phyloP scores from a whole-genome alignment of 2,113 vertebrate genomes.

The Regulus satrapa region DNA sequence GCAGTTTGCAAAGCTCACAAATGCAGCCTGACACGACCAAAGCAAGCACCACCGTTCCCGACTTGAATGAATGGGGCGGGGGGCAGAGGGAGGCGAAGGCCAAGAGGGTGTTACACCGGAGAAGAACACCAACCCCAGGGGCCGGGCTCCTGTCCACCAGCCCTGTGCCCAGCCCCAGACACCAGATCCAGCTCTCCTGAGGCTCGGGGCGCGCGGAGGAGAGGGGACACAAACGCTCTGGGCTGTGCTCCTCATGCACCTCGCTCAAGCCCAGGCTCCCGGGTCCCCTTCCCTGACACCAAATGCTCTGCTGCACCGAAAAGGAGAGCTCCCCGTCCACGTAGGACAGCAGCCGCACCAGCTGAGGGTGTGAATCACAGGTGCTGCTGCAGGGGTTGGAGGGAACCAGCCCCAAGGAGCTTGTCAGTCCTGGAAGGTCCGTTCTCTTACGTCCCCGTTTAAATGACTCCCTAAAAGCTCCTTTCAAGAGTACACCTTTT shows the following conservation, averaged over 20 bases:
- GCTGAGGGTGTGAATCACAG: background rate
- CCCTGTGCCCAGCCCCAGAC: background rate
- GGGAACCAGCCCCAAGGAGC: background rate
- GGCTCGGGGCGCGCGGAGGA: fast-evolving
- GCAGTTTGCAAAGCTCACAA: background rate
- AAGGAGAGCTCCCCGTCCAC: background rate
- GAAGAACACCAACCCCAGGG: background rate
- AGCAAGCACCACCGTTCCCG: background rate
- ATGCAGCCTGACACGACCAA: background rate
- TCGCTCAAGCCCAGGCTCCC: fast-evolving
- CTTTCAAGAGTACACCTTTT: background rate
- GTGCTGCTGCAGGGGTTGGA: background rate
- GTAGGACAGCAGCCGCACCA: background rate
- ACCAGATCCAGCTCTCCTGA: background rate
- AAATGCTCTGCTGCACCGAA: background rate
- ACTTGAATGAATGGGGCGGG: background rate
- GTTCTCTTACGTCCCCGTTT: background rate
- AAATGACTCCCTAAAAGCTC: background rate
- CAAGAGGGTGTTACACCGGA: background rate
- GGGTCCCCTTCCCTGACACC: background rate
- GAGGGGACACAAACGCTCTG: background rate
- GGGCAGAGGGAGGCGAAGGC: background rate
- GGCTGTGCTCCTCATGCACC: background rate
- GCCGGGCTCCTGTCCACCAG: background rate
- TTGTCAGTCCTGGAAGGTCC: fast-evolving